phyloP scores from a whole-genome alignment of 2,113 vertebrate species.

The Megaleporinus macrocephalus region DNA sequence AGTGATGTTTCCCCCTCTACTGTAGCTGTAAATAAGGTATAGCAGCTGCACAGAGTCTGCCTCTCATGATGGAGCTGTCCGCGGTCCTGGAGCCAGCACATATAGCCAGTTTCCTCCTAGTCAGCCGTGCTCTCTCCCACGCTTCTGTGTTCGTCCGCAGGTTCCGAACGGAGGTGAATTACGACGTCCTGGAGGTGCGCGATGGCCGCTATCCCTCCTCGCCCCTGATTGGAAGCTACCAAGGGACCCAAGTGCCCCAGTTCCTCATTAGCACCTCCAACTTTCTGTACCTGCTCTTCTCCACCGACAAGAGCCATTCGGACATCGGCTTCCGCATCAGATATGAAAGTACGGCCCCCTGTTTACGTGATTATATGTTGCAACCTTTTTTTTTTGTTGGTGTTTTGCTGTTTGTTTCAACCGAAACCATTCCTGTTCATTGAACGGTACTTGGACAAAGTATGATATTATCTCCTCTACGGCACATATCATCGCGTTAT shows the following conservation, averaged over 20 bases:
- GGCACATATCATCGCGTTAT: neutral
- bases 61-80: neutral
- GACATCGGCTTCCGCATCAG: conserved; percentile 83
- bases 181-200: conserved; percentile 92
- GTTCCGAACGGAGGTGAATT: conserved; percentile 97
- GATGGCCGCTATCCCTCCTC: conserved; percentile 94
- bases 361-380: neutral
- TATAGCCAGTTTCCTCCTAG: neutral
- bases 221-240: conserved; percentile 91
- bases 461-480: conserved; percentile 13
- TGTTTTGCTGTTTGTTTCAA: neutral
- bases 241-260: conserved; percentile 98
- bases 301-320: conserved; percentile 97
- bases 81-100: neutral
- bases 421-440: neutral
- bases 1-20: neutral
- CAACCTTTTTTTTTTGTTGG: neutral
- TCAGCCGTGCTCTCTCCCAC: neutral
- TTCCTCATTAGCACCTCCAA: conserved; percentile 99
- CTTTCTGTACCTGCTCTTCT: conserved; percentile 94
- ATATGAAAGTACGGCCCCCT: conserved; percentile 89
- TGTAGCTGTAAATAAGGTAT: conserved; percentile 18
- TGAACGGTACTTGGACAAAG: neutral
- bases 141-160: conserved; percentile 67
- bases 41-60: conserved; percentile 1